Evolutionary conservation across 2,797 vertebrate species (phyloP), one percentile per base, ranked within the genome.

Genomic region (Podarcis lilfordi): DNA sequence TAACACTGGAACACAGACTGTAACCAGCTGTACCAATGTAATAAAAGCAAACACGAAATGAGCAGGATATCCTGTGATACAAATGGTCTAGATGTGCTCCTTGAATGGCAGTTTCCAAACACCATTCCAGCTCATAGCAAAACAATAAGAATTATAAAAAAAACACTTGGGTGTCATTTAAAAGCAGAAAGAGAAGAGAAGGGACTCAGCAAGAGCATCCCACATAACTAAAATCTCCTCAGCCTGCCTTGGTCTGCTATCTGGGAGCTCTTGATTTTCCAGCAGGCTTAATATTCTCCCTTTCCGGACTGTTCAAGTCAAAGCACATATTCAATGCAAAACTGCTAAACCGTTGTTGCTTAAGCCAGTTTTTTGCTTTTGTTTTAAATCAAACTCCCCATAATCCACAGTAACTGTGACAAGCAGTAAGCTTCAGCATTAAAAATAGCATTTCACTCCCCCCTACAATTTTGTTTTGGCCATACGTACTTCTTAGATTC

Each of bases 401-500:
- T 76, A 40, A 59, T 66, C 59, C 43, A 69, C 43, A 43, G 1
- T 27, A 81, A 69, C 40, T 50, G 19, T 21, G 37, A 76, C 69
- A 29, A 81, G 68, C 43, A 37, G 83, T 50, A 55, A 76, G 25
- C 71, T 37, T 68, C 37, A 64, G 74, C 25, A 55, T 45, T 77
- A 81, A 78, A 76, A 82, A 86, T 61, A 89, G 80, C 72, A 64
- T 78, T 76, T 77, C 4, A 59, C 79, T 59, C 55, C 32, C 78
- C 79, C 91, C 74, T 7, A 5, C 80, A 59, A 92, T 88, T 86
- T 92, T 91, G 86, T 83, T 83, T 86, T 84, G 55, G 71, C 89
- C 40, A 3, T 82, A 97, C 98, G 0, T 94, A 99, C 99, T 97
- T 96, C 95, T 99, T 97, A 0, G 93, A 95, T 80, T 98, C 96